Percentiles rank a stretch among this genome's conserved stretches.
These are phyloP conservation scores for Pithys albifrons DNA, from an alignment of 2,113 vertebrate species.

Conservation along the genomic window DNA sequence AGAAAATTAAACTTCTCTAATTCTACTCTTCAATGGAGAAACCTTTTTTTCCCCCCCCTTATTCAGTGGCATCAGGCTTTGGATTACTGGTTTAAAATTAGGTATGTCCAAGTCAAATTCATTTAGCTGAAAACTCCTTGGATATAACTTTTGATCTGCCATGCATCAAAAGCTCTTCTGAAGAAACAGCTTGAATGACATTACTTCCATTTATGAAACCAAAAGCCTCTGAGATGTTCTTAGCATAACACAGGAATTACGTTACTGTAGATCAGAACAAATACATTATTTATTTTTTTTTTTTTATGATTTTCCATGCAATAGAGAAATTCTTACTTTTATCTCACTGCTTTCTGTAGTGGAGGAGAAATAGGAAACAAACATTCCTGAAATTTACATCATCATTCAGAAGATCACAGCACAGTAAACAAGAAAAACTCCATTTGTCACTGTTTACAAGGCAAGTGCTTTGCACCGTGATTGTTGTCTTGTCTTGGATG, in stretches of 20 bases:
- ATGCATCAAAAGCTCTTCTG: not conserved
- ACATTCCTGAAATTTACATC: not conserved
- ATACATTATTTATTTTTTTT: not conserved
- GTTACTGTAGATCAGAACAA: not conserved
- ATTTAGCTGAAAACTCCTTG: not conserved
- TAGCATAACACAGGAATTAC: not conserved
- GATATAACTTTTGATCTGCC: not conserved
- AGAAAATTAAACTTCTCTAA: not conserved
- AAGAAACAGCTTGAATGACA: not conserved
- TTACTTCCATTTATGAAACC: not conserved
- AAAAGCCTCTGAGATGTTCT: not conserved
- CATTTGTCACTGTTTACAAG: not conserved
- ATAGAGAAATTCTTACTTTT: not conserved
- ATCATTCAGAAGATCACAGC: not conserved
- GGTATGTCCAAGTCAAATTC: not conserved
- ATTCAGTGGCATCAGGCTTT: not conserved
- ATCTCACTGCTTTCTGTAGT: not conserved
- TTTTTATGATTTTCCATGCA: not conserved
- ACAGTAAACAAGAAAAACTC: not conserved
- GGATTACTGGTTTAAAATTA: not conserved
- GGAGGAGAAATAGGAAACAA: not conserved
- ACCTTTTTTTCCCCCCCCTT: not conserved
- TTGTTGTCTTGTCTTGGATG: not conserved
- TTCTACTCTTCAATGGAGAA: not conserved
- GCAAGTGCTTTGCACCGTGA: not conserved